A percentile compares a stretch with the other conserved stretches of the same genome.
Evolutionary conservation across 2,888 invertebrate genomes (phyloP).

Genomic region (Eledona agricola): DNA sequence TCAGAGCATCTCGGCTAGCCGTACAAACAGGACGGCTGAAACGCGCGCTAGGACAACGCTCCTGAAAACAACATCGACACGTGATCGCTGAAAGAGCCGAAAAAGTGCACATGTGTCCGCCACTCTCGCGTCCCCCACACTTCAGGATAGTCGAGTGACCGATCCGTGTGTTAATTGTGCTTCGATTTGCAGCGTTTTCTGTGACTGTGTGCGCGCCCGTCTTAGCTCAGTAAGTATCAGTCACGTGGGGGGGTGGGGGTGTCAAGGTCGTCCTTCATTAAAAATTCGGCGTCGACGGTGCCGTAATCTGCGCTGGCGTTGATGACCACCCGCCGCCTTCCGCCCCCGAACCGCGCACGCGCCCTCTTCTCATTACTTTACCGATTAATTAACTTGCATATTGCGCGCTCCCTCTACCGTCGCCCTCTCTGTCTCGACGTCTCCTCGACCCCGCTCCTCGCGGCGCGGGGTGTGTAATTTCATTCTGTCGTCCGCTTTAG

Average conservation of each 20-base stretch:
- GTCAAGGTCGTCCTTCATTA: slow-evolving; percentile 44
- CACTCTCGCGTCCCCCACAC: slow-evolving; percentile 11
- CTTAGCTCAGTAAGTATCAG: slow-evolving; percentile 22
- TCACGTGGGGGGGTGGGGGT: slow-evolving; percentile 9
- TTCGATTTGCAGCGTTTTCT: slow-evolving; percentile 1
- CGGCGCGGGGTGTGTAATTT: slow-evolving; percentile 64
- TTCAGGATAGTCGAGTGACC: slow-evolving; percentile 31
- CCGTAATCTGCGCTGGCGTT: slow-evolving; percentile 68
- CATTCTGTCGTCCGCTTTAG: slow-evolving; percentile 64
- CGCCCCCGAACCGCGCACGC: slow-evolving; percentile 57
- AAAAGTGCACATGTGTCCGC: slow-evolving; percentile 32
- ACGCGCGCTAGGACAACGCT: slow-evolving; percentile 50
- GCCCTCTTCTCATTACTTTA: slow-evolving; percentile 64
- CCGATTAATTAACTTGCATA: slow-evolving; percentile 66
- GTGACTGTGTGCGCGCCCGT: slow-evolving; percentile 11
- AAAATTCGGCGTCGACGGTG: slow-evolving; percentile 62
- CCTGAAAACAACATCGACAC: slow-evolving; percentile 47
- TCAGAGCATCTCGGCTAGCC: slow-evolving; percentile 62
- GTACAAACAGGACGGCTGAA: slow-evolving; percentile 57
- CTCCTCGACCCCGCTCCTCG: slow-evolving; percentile 48
- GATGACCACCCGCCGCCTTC: slow-evolving; percentile 67
- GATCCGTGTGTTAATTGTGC: slow-evolving; percentile 5
- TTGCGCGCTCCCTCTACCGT: slow-evolving; percentile 61
- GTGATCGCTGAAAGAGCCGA: slow-evolving; percentile 43
- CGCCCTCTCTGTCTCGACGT: slow-evolving; percentile 49